Conservation (phyloP, 2,888 invertebrate genomes). For the Mycalesis mineus region DNA sequence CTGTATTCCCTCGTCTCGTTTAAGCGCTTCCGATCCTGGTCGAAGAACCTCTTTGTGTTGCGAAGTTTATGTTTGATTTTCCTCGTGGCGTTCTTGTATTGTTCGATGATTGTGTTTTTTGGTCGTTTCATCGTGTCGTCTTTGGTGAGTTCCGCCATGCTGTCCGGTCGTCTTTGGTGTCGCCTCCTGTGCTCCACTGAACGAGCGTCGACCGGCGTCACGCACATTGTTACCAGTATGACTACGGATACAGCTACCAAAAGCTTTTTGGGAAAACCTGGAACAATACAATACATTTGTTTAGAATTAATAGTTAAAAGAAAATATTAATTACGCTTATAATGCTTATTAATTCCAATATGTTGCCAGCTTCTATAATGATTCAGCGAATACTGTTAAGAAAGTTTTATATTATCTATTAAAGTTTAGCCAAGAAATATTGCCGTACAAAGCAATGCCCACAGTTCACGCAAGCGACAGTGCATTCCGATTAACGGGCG, state of each 20-base stretch:
- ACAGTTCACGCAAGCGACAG: constrained; percentile 29
- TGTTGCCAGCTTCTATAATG: background rate
- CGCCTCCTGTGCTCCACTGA: constrained; percentile 53
- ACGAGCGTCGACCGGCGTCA: constrained; percentile 59
- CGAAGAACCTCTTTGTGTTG: constrained; percentile 57
- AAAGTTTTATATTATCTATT: background rate
- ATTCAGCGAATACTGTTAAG: background rate
- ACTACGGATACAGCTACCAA: constrained; percentile 70
- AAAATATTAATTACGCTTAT: background rate
- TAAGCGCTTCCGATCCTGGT: constrained; percentile 49
- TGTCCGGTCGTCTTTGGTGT: constrained; percentile 53
- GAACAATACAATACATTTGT: constrained; percentile 44
- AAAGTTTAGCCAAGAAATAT: background rate
- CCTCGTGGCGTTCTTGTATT: constrained; percentile 53
- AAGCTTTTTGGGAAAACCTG: constrained; percentile 76
- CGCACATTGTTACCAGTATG: constrained; percentile 65
- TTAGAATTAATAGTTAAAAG: background rate
- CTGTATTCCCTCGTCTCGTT: constrained; percentile 58
- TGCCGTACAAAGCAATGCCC: background rate
- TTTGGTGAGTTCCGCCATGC: constrained; percentile 48
- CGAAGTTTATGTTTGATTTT: constrained; percentile 60
- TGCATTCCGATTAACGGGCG: constrained; percentile 38
- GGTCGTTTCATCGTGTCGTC: constrained; percentile 43
- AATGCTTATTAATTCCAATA: background rate
- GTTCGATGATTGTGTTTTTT: constrained; percentile 45